These are phyloP conservation scores for Morone chrysops DNA, from an alignment of 2,113 vertebrate species.

Conservation along the genomic window DNA sequence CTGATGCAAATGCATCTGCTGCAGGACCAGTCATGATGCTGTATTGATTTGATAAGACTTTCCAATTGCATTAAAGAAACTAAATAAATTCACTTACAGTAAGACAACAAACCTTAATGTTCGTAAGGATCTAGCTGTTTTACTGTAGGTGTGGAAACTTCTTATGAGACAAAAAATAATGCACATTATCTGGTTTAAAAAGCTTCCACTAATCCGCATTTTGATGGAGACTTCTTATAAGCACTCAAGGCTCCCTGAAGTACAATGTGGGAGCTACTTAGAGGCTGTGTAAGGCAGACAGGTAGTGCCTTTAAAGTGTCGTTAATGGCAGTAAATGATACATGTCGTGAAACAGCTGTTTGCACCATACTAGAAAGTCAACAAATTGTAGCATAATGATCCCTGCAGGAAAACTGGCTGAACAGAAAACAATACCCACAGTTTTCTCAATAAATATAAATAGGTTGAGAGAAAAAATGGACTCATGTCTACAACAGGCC, in stretches of 20 bases:
- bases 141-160: neutral
- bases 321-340: constrained; percentile 31
- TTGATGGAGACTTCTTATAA: constrained; percentile 20
- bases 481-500: neutral
- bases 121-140: neutral
- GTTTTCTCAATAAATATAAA: constrained; percentile 38
- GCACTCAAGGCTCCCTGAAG: constrained; percentile 13
- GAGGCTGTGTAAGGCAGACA: constrained; percentile 12
- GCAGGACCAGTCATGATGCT: neutral
- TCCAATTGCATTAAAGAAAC: neutral
- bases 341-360: constrained; percentile 20
- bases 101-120: neutral
- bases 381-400: constrained; percentile 27
- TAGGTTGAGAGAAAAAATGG: neutral
- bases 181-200: constrained; percentile 5
- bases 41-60: neutral
- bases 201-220: constrained; percentile 19
- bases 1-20: constrained; percentile 29
- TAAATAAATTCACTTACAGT: neutral
- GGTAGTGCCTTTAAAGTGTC: neutral
- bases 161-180: neutral
- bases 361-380: constrained; percentile 10
- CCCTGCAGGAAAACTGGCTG: neutral
- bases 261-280: constrained; percentile 13
- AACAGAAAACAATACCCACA: neutral